Base-by-base conservation (phyloP, 2,797 vertebrate genomes). In the Malurus splendens region DNA sequence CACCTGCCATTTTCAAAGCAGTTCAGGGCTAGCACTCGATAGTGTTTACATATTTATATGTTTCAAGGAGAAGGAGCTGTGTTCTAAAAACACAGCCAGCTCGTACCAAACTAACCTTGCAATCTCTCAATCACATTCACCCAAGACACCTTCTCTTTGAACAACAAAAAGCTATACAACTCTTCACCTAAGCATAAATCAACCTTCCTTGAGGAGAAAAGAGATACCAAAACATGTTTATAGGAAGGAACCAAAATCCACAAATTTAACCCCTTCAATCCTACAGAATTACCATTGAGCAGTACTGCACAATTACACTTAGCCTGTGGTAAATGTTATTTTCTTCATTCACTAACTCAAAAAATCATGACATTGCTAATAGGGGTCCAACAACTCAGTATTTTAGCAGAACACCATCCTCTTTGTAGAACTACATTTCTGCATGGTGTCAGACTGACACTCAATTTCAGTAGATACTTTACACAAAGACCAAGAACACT, bases 391-490 rank as follows among this genome's bases (percentile, higher is more conserved):
- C 10, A 44, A 79, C 84, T 25, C 10, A 65, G 11, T 10, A 24
- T 18, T 65, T 82, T 28, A 59, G 32, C 32, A 87, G 20, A 73
- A 66, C 9, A 45, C 13, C 10, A 33, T 48, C 1, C 4, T 19
- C 25, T 55, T 27, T 33, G 17, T 16, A 72, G 39, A 65, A 28
- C 47, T 55, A n/a, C 36, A 17, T 7, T 47, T 18, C 36, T 11
- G 11, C 10, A 39, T 1, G 1, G 54, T 60, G 55, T 54, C 76
- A 67, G 28, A 39, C 22, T 19, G 45, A 80, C 14, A 32, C 66
- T 64, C 11, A 1, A 0, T 28, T 77, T 72, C 7, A 6, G 9
- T 1, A 41, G 13, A 23, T 30, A 2, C 7, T 42, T 42, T n/a
- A 60, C 28, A 67, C 20, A 47, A 42, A 60, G 11, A 59, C 5